Percentiles rank a stretch among this genome's conserved stretches.
These are phyloP conservation scores for Neodontobutis hainanensis DNA, from an alignment of 2,113 vertebrate genomes.

Conservation along the genomic window DNA sequence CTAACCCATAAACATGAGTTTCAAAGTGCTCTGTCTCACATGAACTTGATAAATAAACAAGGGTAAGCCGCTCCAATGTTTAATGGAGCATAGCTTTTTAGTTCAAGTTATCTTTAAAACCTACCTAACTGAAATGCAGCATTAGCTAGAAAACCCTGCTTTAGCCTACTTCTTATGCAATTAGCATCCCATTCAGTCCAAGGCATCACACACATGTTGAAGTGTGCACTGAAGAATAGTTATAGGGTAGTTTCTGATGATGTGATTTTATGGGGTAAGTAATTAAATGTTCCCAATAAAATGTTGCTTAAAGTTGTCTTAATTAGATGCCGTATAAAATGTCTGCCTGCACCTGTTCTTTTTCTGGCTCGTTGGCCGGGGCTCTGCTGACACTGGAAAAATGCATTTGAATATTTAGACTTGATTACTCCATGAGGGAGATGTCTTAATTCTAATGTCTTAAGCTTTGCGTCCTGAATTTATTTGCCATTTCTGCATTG, in stretches of 20 bases:
- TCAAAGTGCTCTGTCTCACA: constrained; percentile 26
- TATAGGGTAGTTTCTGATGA: not conserved
- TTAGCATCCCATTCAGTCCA: not conserved
- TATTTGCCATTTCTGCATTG: not conserved
- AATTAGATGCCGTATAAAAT: constrained; percentile 6
- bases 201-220: not conserved
- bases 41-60: constrained; percentile 27
- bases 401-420: not conserved
- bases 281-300: constrained; percentile 10
- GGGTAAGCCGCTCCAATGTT: not conserved
- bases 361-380: constrained; percentile 1
- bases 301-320: constrained; percentile 6
- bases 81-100: not conserved
- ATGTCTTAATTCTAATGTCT: not conserved
- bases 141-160: not conserved
- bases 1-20: constrained; percentile 40
- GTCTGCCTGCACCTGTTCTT: constrained; percentile 13
- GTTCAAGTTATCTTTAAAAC: not conserved
- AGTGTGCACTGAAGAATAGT: not conserved
- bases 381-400: not conserved
- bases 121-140: not conserved
- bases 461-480: constrained; percentile 1
- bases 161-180: constrained; percentile 1
- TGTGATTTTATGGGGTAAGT: constrained; percentile 9
- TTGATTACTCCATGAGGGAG: too few species aligned